phyloP scores from a whole-genome alignment of 1,140 invertebrate species.

The Achatina immaculata region DNA sequence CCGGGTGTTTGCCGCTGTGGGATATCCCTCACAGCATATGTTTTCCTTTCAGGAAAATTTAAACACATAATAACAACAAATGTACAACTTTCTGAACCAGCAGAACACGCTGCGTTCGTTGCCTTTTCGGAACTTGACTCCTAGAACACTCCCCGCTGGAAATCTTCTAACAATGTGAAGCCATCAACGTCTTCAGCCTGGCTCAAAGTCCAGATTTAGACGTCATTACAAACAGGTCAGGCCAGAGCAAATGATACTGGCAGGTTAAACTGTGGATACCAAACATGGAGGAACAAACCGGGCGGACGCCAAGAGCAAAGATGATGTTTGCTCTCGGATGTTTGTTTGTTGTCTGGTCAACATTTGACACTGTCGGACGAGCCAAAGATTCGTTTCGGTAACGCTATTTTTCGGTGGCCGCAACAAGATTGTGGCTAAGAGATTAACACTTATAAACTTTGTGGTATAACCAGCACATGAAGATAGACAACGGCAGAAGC shows the following conservation, averaged over 20 bases:
- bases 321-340: slow-evolving; percentile 1
- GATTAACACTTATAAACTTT: no score
- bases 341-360: slow-evolving; percentile 13
- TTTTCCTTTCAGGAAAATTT: not conserved
- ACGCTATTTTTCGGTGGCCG: no score
- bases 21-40: no score
- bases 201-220: slow-evolving; percentile 1
- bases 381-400: not conserved
- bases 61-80: slow-evolving; percentile 3
- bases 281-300: not conserved
- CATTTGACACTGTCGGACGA: not conserved
- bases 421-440: no score
- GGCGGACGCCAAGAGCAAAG: not conserved
- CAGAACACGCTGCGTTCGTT: not conserved
- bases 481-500: no score
- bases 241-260: not conserved
- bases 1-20: not conserved
- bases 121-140: not conserved
- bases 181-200: not conserved
- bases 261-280: not conserved
- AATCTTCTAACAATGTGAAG: not conserved
- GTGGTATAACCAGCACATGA: no score
- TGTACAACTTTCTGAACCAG: not conserved
- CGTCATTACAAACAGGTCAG: not conserved
- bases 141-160: not conserved